phyloP scores from a whole-genome alignment of 1,140 invertebrate genomes.

The Solenopsis invicta region DNA sequence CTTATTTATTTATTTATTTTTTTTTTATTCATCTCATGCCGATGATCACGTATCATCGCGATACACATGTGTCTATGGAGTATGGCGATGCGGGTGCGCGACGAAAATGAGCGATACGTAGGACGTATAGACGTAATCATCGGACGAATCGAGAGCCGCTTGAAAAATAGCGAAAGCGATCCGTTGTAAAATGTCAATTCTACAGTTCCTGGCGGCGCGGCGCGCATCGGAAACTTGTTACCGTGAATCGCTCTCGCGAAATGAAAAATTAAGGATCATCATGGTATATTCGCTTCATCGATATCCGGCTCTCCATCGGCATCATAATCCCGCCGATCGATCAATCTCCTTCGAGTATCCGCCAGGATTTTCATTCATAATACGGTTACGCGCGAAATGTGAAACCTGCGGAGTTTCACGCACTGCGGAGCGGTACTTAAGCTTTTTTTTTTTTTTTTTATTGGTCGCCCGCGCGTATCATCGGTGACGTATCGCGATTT shows the following conservation, averaged over 20 bases:
- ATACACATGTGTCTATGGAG: conserved; percentile 17
- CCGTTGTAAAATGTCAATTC: conserved; percentile 4
- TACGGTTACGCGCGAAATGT: conserved; percentile 19
- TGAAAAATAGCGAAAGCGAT: not conserved
- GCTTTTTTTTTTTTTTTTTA: not conserved
- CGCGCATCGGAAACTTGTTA: conserved; percentile 4
- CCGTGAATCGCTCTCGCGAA: not conserved
- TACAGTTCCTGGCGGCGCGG: not conserved
- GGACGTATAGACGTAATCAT: not conserved
- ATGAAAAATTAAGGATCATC: conserved; percentile 42
- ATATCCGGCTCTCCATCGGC: not conserved
- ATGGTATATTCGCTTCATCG: not conserved
- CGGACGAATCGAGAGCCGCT: not conserved
- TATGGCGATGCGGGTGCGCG: not conserved
- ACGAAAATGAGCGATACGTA: conserved; percentile 40
- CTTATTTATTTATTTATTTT: conserved; percentile 29
- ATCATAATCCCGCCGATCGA: conserved; percentile 5
- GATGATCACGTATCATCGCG: conserved; percentile 44
- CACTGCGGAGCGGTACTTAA: not conserved
- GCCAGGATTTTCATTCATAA: conserved; percentile 28
- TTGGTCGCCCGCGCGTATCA: too few species aligned
- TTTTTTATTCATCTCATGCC: conserved; percentile 31
- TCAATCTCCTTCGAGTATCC: conserved; percentile 16
- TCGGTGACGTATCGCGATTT: conserved; percentile 35
- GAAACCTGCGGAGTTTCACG: not conserved